Evolutionary conservation across 2,113 vertebrate species (phyloP).

Genomic region (Fulmarus glacialis): DNA sequence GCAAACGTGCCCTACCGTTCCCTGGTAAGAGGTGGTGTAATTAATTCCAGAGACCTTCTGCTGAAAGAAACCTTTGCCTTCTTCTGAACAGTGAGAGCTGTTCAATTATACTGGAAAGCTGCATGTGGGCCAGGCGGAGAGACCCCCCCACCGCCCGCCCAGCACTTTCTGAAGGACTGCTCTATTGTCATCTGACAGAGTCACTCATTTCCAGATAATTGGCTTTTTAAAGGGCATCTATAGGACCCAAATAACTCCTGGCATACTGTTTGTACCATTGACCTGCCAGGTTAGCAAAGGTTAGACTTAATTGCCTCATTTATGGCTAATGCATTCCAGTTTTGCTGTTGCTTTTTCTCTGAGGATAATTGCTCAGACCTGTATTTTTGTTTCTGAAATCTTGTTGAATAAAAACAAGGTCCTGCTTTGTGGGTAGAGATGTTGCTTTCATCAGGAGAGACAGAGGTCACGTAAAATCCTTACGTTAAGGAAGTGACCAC

Average conservation of each 20-base stretch:
- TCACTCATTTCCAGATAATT: slow-evolving; percentile 74
- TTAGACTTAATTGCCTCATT: slow-evolving; percentile 76
- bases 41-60: slow-evolving; percentile 33
- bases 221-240: slow-evolving; percentile 72
- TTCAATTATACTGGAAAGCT: slow-evolving; percentile 64
- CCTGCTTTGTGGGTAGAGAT: neutral
- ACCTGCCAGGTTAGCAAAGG: slow-evolving; percentile 64
- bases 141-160: neutral
- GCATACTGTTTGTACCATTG: slow-evolving; percentile 46
- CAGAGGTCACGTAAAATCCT: neutral
- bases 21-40: neutral
- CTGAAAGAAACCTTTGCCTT: slow-evolving; percentile 45
- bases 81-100: slow-evolving; percentile 21
- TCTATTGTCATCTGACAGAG: slow-evolving; percentile 64
- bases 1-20: neutral
- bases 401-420: slow-evolving; percentile 54
- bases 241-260: slow-evolving; percentile 68
- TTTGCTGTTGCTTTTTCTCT: slow-evolving; percentile 49
- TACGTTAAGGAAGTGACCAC: neutral
- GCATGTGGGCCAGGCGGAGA: neutral
- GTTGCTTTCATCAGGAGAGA: neutral
- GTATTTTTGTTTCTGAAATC: slow-evolving; percentile 55
- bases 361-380: slow-evolving; percentile 60
- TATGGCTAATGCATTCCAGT: slow-evolving; percentile 72
- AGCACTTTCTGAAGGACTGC: slow-evolving; percentile 26